Base-by-base conservation (phyloP, 2,888 invertebrate species). In the Gari tellinella region DNA sequence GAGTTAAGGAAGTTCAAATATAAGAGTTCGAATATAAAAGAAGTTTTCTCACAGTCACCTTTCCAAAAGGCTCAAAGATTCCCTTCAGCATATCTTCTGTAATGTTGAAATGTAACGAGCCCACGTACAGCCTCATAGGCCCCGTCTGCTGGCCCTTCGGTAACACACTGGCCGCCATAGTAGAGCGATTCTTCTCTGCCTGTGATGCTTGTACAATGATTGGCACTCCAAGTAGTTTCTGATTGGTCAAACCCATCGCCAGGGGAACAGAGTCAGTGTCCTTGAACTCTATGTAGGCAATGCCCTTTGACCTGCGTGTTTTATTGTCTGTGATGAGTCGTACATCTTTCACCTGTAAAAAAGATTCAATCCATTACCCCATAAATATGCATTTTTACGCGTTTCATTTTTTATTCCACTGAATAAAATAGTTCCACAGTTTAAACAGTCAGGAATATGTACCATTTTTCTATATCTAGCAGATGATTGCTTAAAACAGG, bases 281-380 rank as follows among this genome's bases (percentile, higher is more conserved):
- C 92, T 96, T 96, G 91, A 99, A 99, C 93, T 99, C 99, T 72
- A 99, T 97, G 91, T 99, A 99, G n/a, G 99, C 97, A 87, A 99
- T 99, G 51, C 99, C 99, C 93, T 99, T 99, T 89, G 99, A 99
- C 82, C 99, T 94, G 89, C 99, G 95, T 0, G 99, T 99, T 93
- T 99, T 99, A 93, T 99, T 99, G 93, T 99, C 99, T 65, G 98
- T 98, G 68, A 99, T 99, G 85, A 99, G 95, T 88, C 99, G 94
- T 21, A 99, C 99, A 93, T 99, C 99, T 85, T 98, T 95, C 14
- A 94, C 94, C 93, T 94, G 82, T 7, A 83, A 82, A 38, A 3
- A 49, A 31, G 10, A n/a, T n/a, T n/a, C n/a, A n/a, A n/a, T n/a
- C n/a, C n/a, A n/a, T n/a, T n/a, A n/a, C n/a, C n/a, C n/a, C n/a